Percentiles rank a stretch among this genome's conserved stretches.
Evolutionary conservation across 2,113 vertebrate genomes (phyloP).

Genomic region (Prionailurus viverrinus): DNA sequence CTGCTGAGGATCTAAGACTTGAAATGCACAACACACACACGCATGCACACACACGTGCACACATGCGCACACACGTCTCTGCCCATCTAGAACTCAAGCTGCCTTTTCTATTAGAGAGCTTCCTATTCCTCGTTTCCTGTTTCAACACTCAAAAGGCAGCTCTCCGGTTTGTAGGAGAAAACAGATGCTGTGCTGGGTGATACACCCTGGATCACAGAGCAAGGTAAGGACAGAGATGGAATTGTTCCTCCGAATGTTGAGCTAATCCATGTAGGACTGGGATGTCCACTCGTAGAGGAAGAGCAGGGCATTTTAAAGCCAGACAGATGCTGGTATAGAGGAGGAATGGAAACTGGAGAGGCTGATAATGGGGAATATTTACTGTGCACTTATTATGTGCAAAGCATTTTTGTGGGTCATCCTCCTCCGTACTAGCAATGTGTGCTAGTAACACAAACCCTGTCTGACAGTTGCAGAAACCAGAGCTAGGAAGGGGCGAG

Average conservation of each 20-base stretch:
- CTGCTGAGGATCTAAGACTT: background rate
- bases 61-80: fast-evolving
- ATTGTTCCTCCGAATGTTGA: background rate
- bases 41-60: fast-evolving
- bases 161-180: background rate
- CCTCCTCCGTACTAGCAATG: background rate
- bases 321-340: background rate
- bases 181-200: background rate
- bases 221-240: background rate
- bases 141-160: background rate
- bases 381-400: background rate
- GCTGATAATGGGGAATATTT: background rate
- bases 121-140: background rate
- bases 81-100: background rate
- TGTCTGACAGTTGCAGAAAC: background rate
- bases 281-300: background rate
- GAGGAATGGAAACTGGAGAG: background rate
- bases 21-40: background rate
- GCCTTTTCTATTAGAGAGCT: background rate
- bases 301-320: background rate
- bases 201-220: background rate
- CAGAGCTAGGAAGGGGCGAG: background rate
- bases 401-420: background rate
- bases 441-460: background rate
- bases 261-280: background rate